These are phyloP conservation scores for Polydesmus complanatus DNA, from an alignment of 2,888 invertebrate species.

Conservation along the genomic window DNA sequence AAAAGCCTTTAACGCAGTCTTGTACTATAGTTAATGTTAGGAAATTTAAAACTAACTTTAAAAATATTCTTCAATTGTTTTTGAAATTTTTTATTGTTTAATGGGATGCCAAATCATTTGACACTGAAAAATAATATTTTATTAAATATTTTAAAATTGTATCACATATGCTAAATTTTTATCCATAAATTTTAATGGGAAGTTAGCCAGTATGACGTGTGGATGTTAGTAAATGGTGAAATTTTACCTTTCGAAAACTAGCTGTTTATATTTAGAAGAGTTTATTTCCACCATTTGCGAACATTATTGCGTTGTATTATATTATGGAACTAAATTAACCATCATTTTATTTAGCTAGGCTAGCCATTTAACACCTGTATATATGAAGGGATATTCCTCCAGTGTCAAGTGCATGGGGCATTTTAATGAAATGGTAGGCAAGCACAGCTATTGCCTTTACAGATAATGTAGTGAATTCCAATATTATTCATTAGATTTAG, in stretches of 20 bases:
- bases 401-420: background rate
- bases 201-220: background rate
- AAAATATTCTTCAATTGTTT: background rate
- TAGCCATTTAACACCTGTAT: background rate
- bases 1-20: too few species aligned
- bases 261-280: background rate
- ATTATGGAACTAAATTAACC: background rate
- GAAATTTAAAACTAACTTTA: too few species aligned
- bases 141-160: too few species aligned
- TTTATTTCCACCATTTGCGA: background rate
- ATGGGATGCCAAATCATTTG: background rate
- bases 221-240: background rate
- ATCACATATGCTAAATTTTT: background rate
- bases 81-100: background rate
- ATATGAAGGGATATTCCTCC: background rate
- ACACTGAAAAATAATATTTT: too few species aligned
- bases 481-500: background rate
- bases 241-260: background rate
- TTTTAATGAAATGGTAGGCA: background rate
- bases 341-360: background rate
- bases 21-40: too few species aligned
- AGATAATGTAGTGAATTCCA: background rate
- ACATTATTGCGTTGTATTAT: background rate
- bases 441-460: background rate
- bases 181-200: background rate